Conservation (phyloP, 2,797 vertebrate species). For the Acipenser transmontanus region DNA sequence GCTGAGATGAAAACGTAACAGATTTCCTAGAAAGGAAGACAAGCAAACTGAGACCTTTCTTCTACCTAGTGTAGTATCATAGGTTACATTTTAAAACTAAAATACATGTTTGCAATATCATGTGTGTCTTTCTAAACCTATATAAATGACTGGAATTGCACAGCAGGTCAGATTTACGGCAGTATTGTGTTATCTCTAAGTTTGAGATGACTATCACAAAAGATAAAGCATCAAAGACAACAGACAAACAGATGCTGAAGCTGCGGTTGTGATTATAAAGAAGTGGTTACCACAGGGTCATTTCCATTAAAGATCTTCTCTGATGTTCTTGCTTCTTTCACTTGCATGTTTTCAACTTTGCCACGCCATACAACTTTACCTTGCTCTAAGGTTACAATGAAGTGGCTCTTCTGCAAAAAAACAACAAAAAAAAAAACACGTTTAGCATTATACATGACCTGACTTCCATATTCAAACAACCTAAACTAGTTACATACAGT, state of each 20-base stretch:
- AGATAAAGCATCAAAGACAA: slow-evolving; percentile 24
- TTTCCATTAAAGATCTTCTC: background rate
- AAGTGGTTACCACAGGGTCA: accelerated
- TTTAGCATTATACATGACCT: background rate
- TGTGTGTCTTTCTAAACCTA: too few relatives aligned
- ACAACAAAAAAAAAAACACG: slow-evolving; percentile 1
- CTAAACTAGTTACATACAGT: too few relatives aligned
- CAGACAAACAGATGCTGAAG: too few relatives aligned
- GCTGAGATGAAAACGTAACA: too few relatives aligned
- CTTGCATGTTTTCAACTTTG: slow-evolving; percentile 20
- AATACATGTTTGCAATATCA: too few relatives aligned
- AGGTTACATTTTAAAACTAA: too few relatives aligned
- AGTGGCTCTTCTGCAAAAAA: slow-evolving; percentile 45
- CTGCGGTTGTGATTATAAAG: accelerated
- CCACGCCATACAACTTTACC: slow-evolving; percentile 31
- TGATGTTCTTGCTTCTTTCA: accelerated
- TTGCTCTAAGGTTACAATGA: slow-evolving; percentile 47
- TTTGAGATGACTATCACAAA: background rate
- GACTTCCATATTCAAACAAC: background rate
- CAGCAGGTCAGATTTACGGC: too few relatives aligned
- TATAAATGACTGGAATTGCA: too few relatives aligned
- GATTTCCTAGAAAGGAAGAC: too few relatives aligned
- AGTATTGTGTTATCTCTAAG: too few relatives aligned
- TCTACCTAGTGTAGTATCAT: too few relatives aligned
- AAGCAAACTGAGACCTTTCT: too few relatives aligned